Conservation (phyloP, 2,888 invertebrate species). For the Andrena fulva region DNA sequence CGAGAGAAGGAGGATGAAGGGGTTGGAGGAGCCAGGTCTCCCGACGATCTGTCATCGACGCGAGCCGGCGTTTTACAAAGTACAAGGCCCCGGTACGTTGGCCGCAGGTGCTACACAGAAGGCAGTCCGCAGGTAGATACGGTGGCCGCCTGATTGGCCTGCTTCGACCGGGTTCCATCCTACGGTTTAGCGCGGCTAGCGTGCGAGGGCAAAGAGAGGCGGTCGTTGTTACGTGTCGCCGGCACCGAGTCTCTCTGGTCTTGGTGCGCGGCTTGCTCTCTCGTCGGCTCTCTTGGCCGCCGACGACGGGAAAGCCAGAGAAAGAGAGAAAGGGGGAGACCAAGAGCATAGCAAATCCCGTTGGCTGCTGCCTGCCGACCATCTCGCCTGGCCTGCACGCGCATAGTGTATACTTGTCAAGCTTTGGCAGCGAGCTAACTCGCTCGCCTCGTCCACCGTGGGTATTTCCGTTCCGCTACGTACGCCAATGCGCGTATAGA, state of each 20-base stretch:
- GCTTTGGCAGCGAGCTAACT: conserved; percentile 78
- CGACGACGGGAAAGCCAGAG: conserved; percentile 29
- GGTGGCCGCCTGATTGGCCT: conserved; percentile 83
- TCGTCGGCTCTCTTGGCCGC: conserved; percentile 28
- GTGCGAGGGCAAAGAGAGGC: conserved; percentile 74
- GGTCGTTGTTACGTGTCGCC: conserved; percentile 76
- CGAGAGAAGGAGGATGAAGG: conserved; percentile 10
- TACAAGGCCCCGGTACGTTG: conserved; percentile 70
- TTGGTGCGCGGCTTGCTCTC: conserved; percentile 56
- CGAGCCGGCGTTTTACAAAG: conserved; percentile 79
- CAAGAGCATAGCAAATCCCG: conserved; percentile 78
- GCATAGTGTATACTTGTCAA: conserved; percentile 70
- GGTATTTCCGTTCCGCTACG: conserved; percentile 79
- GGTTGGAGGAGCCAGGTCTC: conserved; percentile 44
- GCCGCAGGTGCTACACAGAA: conserved; percentile 81
- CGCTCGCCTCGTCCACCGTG: conserved; percentile 65
- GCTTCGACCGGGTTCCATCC: conserved; percentile 79
- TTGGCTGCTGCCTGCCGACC: conserved; percentile 75
- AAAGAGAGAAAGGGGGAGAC: conserved; percentile 38
- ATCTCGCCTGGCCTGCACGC: conserved; percentile 55
- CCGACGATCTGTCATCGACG: conserved; percentile 73
- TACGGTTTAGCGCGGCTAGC: conserved; percentile 75
- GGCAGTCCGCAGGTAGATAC: conserved; percentile 80
- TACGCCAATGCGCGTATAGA: conserved; percentile 54
- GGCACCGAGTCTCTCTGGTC: conserved; percentile 69